A percentile compares a stretch with the other conserved stretches of the same genome.
phyloP scores from a whole-genome alignment of 2,113 vertebrate species.

The Seriola dumerili region DNA sequence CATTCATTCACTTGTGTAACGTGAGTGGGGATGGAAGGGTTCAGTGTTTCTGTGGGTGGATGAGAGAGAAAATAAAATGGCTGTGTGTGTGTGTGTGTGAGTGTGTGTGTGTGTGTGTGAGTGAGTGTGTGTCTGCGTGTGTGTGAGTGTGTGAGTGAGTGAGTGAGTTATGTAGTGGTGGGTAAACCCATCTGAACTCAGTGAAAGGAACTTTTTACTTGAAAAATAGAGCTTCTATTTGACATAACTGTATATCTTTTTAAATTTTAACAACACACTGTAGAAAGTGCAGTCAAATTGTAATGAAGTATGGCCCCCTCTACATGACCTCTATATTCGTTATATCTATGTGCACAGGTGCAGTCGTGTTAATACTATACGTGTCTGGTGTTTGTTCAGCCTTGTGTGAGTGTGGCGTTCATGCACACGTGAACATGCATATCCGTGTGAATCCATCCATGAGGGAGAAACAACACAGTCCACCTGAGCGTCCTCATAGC shows the following conservation, averaged over 20 bases:
- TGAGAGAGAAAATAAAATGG: slow-evolving; percentile 21
- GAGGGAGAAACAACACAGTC: not conserved
- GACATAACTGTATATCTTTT: not conserved
- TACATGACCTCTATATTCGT: not conserved
- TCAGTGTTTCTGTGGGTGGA: slow-evolving; percentile 40
- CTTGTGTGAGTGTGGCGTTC: not conserved
- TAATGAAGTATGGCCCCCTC: not conserved
- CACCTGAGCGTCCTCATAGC: slow-evolving; percentile 97
- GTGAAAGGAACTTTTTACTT: not conserved
- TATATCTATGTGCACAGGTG: not conserved
- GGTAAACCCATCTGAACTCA: slow-evolving; percentile 12
- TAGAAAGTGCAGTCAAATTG: not conserved
- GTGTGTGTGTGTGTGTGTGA: no score
- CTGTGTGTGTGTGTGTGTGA: slow-evolving; percentile 6
- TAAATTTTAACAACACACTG: not conserved
- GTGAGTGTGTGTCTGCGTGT: not conserved
- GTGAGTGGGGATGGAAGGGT: slow-evolving; percentile 37
- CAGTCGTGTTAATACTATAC: not conserved
- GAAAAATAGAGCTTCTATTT: not conserved
- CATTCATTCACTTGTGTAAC: slow-evolving; percentile 52
- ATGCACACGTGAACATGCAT: not conserved
- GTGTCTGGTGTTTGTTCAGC: slow-evolving; percentile 8
- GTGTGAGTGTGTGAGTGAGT: not conserved
- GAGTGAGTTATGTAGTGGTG: not conserved
- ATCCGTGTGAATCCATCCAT: not conserved